Conservation (phyloP, 2,113 vertebrate genomes). For the Mastomys coucha region DNA sequence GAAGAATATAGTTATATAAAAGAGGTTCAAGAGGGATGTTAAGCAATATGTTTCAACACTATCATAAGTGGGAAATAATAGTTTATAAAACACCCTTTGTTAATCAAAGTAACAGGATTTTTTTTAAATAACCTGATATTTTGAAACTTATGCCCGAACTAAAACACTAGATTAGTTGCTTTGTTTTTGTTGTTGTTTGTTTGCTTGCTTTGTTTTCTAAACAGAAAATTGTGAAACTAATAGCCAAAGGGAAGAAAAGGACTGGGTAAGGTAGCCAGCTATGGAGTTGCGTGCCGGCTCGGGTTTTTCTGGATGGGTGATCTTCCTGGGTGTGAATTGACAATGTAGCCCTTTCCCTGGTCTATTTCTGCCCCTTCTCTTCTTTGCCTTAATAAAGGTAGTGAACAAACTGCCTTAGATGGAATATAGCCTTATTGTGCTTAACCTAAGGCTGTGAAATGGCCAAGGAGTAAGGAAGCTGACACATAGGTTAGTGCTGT, state of each 20-base stretch:
- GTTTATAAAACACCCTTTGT: slow-evolving; percentile 1
- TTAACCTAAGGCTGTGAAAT: not conserved
- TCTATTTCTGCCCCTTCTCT: not conserved
- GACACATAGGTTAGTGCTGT: not conserved
- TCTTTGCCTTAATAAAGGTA: not conserved
- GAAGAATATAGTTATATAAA: not conserved
- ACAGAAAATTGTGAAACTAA: not conserved
- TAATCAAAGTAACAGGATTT: not conserved
- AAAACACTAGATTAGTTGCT: not conserved
- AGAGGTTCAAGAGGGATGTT: not conserved
- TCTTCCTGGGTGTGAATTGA: not conserved
- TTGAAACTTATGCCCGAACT: not conserved
- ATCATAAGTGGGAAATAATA: not conserved
- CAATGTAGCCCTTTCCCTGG: accelerated
- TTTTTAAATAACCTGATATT: not conserved
- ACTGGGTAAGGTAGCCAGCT: not conserved
- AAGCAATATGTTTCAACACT: not conserved
- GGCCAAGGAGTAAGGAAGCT: not conserved
- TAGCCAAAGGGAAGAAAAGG: not conserved
- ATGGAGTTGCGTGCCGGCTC: not conserved
- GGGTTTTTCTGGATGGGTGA: not conserved
- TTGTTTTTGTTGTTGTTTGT: not conserved
- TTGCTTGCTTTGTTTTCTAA: not conserved
- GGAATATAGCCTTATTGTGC: not conserved
- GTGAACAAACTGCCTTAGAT: not conserved